A percentile compares a stretch with the other conserved stretches of the same genome.
phyloP scores from a whole-genome alignment of 2,888 invertebrate genomes.

The Rhamphomyia laevipes region DNA sequence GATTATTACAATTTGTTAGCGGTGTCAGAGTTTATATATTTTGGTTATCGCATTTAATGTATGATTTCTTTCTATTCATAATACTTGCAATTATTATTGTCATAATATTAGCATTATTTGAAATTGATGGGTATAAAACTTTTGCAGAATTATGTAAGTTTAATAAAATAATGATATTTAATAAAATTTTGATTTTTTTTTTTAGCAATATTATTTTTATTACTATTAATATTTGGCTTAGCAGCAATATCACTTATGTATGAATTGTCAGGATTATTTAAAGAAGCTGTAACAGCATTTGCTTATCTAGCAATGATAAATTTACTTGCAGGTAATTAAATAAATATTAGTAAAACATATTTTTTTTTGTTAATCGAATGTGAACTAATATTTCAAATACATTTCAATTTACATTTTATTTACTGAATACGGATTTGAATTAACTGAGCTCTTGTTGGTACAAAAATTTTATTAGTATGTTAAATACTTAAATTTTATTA shows the following conservation, averaged over 20 bases:
- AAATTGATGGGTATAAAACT: constrained; percentile 43
- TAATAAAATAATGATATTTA: background rate
- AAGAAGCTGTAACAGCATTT: constrained; percentile 62
- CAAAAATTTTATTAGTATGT: too few species aligned
- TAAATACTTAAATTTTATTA: too few species aligned
- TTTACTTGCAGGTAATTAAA: constrained; percentile 54
- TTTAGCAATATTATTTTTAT: constrained; percentile 42
- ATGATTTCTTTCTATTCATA: constrained; percentile 46
- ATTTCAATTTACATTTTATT: too few species aligned
- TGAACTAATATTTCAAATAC: too few species aligned
- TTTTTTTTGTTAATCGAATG: too few species aligned
- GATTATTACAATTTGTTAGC: constrained; percentile 64
- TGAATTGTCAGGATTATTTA: constrained; percentile 54
- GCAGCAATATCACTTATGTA: constrained; percentile 63
- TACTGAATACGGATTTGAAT: too few species aligned
- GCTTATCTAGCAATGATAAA: constrained; percentile 60
- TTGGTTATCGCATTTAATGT: constrained; percentile 59
- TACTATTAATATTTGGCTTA: constrained; percentile 58
- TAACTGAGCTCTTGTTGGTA: too few species aligned
- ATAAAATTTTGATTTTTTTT: too few species aligned
- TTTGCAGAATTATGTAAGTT: constrained; percentile 22
- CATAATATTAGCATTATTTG: constrained; percentile 55
- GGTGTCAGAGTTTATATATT: constrained; percentile 57
- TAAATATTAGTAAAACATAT: too few species aligned
- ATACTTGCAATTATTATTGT: too few species aligned